Evolutionary conservation across 2,888 invertebrate genomes (phyloP).

Genomic region (Caenorhabditis japonica): DNA sequence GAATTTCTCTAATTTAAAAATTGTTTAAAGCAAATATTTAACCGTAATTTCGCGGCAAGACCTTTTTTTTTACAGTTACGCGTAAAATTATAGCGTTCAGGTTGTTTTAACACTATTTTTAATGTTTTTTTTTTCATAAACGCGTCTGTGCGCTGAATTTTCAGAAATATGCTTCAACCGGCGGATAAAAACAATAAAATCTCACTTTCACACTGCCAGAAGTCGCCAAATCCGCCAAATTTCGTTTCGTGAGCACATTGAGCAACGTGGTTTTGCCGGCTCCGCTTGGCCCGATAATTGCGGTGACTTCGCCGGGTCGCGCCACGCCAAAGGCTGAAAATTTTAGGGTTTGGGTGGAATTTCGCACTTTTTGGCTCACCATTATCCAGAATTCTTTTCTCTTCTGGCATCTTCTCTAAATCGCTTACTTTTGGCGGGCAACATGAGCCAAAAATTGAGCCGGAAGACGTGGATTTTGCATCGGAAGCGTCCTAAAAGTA

Average conservation of each 20-base stretch:
- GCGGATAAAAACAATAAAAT: background rate
- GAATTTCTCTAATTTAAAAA: too few relatives aligned
- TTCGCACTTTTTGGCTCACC: too few relatives aligned
- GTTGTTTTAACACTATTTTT: too few relatives aligned
- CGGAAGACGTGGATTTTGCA: slow-evolving; percentile 1
- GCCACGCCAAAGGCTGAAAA: slow-evolving; percentile 70
- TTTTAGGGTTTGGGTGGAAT: too few relatives aligned
- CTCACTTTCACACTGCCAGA: slow-evolving; percentile 59
- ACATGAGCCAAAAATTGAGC: slow-evolving; percentile 8
- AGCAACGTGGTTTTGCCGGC: slow-evolving; percentile 85
- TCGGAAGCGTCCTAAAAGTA: slow-evolving; percentile 16
- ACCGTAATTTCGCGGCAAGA: too few relatives aligned
- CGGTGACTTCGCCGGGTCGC: slow-evolving; percentile 72
- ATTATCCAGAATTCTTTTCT: slow-evolving; percentile 26
- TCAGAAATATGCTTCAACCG: slow-evolving; percentile 45
- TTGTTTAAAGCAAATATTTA: too few relatives aligned
- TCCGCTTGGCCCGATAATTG: slow-evolving; percentile 62
- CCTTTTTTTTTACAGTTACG: too few relatives aligned
- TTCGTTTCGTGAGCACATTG: slow-evolving; percentile 86
- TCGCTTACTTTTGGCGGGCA: slow-evolving; percentile 24
- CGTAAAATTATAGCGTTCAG: too few relatives aligned
- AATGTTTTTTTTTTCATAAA: slow-evolving; percentile 4
- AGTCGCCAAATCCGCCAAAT: slow-evolving; percentile 54
- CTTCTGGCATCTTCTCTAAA: slow-evolving; percentile 30
- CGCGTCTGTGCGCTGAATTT: slow-evolving; percentile 41